These are phyloP conservation scores for Pseudorhiza aurosa DNA, from an alignment of 30 jellyfish, hydroid and myxozoan genomes.

Conservation along the genomic window DNA sequence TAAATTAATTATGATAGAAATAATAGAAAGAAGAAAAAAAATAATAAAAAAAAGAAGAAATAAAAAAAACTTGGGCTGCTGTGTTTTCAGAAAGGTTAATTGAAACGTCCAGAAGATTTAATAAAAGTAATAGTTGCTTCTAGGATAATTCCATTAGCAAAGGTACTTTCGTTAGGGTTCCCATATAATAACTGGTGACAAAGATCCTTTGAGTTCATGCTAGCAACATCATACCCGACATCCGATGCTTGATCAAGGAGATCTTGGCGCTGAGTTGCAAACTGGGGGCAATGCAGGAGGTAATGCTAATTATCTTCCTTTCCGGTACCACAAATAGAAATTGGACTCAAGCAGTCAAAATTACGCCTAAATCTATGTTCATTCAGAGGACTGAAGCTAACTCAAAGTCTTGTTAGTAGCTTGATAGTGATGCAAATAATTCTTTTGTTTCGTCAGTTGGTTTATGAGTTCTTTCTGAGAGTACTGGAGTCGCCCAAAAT, in stretches of 20 bases:
- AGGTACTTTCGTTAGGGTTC: constrained; percentile 20
- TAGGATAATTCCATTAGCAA: not conserved
- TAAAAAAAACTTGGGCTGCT: too few species aligned
- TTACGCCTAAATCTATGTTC: constrained; percentile 4
- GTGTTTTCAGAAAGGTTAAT: too few species aligned
- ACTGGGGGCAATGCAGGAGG: constrained; percentile 41
- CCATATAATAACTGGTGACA: constrained; percentile 2
- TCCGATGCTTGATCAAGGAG: constrained; percentile 9
- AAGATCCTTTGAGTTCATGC: constrained; percentile 7
- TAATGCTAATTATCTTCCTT: constrained; percentile 24
- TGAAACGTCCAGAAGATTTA: too few species aligned
- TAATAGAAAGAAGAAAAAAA: too few species aligned
- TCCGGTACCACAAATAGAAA: constrained; percentile 20
- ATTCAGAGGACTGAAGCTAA: constrained; percentile 19
- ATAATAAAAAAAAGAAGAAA: too few species aligned
- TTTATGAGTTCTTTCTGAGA: constrained; percentile 93
- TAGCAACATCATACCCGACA: constrained; percentile 9
- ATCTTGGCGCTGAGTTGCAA: not conserved
- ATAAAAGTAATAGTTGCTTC: too few species aligned
- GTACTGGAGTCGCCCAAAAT: constrained; percentile 83
- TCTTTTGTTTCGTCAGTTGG: too few species aligned
- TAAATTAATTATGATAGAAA: too few species aligned
- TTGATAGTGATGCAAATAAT: too few species aligned
- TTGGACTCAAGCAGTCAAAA: constrained; percentile 33
- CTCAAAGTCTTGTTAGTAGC: constrained; percentile 31